These are phyloP conservation scores for Macquaria ambigua DNA, from an alignment of 2,113 vertebrate genomes.

Conservation along the genomic window DNA sequence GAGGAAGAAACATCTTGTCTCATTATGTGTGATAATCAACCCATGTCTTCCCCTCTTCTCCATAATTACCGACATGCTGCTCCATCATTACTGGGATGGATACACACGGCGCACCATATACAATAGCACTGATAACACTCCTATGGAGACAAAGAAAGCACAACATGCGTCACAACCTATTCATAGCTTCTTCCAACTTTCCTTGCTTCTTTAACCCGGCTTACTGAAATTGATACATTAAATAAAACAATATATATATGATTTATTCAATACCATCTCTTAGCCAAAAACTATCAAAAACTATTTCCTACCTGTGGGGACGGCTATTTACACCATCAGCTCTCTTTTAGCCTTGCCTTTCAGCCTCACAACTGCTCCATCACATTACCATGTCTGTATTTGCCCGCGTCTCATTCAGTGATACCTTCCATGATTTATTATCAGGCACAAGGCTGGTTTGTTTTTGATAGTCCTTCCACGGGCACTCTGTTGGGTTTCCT, in stretches of 20 bases:
- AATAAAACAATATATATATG: neutral
- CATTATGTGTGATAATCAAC: conserved; percentile 67
- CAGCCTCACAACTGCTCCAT: neutral
- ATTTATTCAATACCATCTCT: neutral
- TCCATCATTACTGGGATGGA: conserved; percentile 54
- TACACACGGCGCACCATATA: conserved; percentile 17
- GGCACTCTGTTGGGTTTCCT: conserved; percentile 71
- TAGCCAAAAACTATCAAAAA: neutral
- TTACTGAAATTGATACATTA: neutral
- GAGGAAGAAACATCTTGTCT: conserved; percentile 44
- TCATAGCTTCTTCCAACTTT: conserved; percentile 10
- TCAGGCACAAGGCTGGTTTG: conserved; percentile 43
- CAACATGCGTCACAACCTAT: conserved; percentile 14
- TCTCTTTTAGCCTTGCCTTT: neutral
- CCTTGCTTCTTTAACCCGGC: conserved; percentile 12
- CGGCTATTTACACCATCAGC: neutral
- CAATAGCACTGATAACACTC: conserved; percentile 2
- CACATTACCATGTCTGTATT: conserved; percentile 40
- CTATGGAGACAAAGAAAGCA: conserved; percentile 6
- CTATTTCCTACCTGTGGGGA: neutral
- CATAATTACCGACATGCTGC: conserved; percentile 53
- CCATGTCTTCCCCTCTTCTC: conserved; percentile 32
- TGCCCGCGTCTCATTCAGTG: conserved; percentile 25
- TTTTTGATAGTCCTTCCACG: conserved; percentile 58
- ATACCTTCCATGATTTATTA: conserved; percentile 50